A percentile compares a stretch with the other conserved stretches of the same genome.
Conservation (phyloP, 2,797 vertebrate species). For the Aviceda cuculoides region DNA sequence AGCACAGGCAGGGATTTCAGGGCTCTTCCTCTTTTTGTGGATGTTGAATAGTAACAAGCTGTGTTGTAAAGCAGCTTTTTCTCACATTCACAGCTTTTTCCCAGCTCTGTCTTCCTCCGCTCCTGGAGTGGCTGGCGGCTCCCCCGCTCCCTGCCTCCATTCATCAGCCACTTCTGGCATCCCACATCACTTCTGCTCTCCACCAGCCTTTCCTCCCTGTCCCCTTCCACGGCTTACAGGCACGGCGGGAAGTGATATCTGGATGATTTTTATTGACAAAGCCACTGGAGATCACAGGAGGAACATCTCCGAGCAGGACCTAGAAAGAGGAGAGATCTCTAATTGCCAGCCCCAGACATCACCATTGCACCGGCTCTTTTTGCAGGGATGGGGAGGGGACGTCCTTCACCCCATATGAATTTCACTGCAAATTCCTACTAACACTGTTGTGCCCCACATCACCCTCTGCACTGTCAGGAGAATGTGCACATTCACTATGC, state of each 20-base stretch:
- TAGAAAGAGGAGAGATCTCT: neutral
- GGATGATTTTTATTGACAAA: neutral
- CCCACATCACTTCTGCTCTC: neutral
- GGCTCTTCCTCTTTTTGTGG: neutral
- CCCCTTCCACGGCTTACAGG: fast-evolving
- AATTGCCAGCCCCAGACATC: neutral
- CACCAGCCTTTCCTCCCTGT: neutral
- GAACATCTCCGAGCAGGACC: neutral
- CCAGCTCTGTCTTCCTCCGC: neutral
- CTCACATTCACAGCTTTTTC: slow-evolving; percentile 33
- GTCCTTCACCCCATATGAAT: fast-evolving
- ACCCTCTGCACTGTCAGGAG: neutral
- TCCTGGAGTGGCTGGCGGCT: neutral
- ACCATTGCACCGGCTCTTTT: fast-evolving
- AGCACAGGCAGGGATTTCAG: neutral
- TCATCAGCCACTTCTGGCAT: neutral
- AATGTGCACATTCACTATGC: fast-evolving
- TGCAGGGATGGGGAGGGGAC: neutral
- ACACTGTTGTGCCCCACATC: neutral
- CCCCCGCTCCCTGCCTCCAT: neutral
- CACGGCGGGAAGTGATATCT: fast-evolving
- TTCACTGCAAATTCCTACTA: neutral
- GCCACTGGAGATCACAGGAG: neutral
- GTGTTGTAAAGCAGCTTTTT: neutral
- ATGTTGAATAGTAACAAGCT: slow-evolving; percentile 2